These are phyloP conservation scores for Macaca mulatta DNA, from an alignment of 2,113 vertebrate genomes.

Conservation along the genomic window DNA sequence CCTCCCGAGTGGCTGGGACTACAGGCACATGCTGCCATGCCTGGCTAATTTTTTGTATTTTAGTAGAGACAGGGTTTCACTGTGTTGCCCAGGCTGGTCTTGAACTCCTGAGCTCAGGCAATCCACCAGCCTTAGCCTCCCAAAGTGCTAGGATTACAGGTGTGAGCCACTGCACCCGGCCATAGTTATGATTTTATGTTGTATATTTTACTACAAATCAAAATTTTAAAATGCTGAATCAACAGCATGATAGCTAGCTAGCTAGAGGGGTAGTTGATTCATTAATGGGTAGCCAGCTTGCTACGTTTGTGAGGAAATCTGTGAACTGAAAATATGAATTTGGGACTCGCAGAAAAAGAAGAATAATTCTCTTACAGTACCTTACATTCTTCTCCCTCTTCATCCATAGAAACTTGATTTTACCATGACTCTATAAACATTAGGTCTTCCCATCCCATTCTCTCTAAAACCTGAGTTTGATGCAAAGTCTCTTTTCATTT, in stretches of 20 bases:
- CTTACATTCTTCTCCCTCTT: background rate
- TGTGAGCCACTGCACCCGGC: rapidly evolving
- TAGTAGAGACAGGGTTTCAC: no score
- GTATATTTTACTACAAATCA: background rate
- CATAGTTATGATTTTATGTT: background rate
- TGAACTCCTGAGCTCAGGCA: no score
- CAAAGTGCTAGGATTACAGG: no score
- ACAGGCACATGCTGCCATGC: no score
- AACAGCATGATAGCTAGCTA: background rate
- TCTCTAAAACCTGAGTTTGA: background rate
- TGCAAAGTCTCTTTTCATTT: background rate
- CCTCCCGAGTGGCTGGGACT: no score
- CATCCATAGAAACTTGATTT: background rate
- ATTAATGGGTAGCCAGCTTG: background rate
- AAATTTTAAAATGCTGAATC: background rate
- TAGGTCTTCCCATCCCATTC: background rate
- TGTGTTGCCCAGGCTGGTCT: no score
- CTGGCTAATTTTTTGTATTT: no score
- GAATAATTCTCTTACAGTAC: background rate
- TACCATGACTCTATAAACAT: background rate
- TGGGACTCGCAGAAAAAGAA: background rate
- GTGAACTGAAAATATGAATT: background rate
- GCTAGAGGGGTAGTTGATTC: background rate
- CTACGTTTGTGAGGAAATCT: background rate
- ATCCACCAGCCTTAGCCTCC: no score